Base-by-base conservation (phyloP, 2,113 vertebrate species). In the Ellobius talpinus region DNA sequence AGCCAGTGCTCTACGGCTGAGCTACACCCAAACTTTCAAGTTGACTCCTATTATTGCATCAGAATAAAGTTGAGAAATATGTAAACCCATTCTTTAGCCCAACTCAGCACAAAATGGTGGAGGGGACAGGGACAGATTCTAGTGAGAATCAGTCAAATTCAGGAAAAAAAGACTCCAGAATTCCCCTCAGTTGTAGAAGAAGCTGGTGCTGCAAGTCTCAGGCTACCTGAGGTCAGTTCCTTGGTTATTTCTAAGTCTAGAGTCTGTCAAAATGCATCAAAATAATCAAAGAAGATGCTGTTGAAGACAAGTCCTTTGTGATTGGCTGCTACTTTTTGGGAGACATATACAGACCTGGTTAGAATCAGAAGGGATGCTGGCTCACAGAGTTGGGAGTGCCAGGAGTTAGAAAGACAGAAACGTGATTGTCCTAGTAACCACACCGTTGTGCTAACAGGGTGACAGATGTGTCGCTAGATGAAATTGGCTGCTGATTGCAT, bases 231-330 rank as follows among this genome's bases (percentile, higher is more conserved):
- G n/a, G 36, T 90, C 50, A 96, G 61, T 17, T 21, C 58, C 88
- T 93, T 76, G 77, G 52, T n/a, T 86, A 2, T 89, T 89, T 94
- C 42, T 94, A 84, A 93, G 19, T 90, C 97, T 82, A 82, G 73
- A 86, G 84, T 63, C 58, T 91, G 36, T 96, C 55, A 72, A 72
- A 93, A 92, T n/a, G 52, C 36, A 8, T 87, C 87, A 89, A 74
- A 92, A 47, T 73, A 65, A 92, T 39, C 76, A 42, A 47, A 13
- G 13, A 85, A 29, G 5, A n/a, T 6, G 12, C 29, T 14, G 47
- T n/a, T 89, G 78, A 79, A 63, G n/a, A 8, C 55, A 84, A 50
- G 33, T 17, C 24, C 16, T 39, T 2, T 74, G 55, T 93, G 31
- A 94, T 42, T n/a, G 33, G 8, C 4, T 13, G n/a, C 33, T 16